Conservation (phyloP, 2,797 vertebrate genomes). For the Catamblyrhynchus diadema region DNA sequence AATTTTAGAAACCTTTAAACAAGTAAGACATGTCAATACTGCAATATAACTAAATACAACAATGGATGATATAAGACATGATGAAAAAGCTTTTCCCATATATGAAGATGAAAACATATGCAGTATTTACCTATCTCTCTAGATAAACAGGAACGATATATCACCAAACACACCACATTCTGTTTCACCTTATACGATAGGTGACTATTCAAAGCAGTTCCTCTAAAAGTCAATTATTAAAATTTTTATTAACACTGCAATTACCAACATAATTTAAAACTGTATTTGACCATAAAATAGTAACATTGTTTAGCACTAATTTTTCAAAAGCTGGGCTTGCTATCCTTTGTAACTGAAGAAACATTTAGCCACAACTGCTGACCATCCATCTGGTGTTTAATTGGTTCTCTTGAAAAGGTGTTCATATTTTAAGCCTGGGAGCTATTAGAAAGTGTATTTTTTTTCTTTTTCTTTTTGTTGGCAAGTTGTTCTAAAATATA, state of each 20-base stretch:
- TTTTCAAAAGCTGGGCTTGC: not conserved
- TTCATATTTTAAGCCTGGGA: not conserved
- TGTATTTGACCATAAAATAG: not conserved
- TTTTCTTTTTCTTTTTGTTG: not conserved
- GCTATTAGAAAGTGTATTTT: not conserved
- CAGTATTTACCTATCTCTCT: not conserved
- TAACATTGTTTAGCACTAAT: not conserved
- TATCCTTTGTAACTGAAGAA: not conserved
- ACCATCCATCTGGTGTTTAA: not conserved
- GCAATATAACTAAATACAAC: not conserved
- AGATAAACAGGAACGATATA: fast-evolving
- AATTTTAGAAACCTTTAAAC: not conserved
- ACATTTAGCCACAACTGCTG: not conserved
- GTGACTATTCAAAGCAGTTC: not conserved
- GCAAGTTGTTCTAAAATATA: not conserved
- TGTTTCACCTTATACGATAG: not conserved
- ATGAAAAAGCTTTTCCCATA: not conserved
- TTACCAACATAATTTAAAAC: not conserved
- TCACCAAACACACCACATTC: not conserved
- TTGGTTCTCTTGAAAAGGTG: not conserved
- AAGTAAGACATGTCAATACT: not conserved
- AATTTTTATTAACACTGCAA: not conserved
- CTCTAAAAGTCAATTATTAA: not conserved
- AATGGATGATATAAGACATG: not conserved
- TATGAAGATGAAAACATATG: not conserved